Evolutionary conservation across 2,113 vertebrate genomes (phyloP).

Genomic region (Mobula hypostoma): DNA sequence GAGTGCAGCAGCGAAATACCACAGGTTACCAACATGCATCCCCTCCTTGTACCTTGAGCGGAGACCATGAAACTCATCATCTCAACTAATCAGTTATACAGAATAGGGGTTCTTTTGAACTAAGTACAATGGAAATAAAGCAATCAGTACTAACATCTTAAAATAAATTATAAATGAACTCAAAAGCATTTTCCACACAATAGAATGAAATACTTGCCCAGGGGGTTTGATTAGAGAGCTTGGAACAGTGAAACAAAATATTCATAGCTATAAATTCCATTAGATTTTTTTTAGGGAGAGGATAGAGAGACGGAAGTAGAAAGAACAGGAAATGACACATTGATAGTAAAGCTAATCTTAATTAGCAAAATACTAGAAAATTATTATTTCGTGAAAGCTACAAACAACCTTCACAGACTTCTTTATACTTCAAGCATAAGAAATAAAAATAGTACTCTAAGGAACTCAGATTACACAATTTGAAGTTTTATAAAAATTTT

Average conservation of each 20-base stretch:
- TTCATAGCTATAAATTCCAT: neutral
- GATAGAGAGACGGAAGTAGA: neutral
- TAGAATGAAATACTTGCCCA: neutral
- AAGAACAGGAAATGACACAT: neutral
- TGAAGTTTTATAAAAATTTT: neutral
- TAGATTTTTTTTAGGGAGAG: neutral
- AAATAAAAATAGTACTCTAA: neutral
- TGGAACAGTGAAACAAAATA: neutral
- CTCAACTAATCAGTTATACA: no score
- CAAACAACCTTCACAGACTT: neutral
- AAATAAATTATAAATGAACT: neutral
- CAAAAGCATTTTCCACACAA: neutral
- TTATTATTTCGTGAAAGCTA: neutral
- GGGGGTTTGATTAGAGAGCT: neutral
- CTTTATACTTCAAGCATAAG: neutral
- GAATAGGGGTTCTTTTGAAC: neutral
- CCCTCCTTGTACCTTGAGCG: neutral
- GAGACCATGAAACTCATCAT: neutral
- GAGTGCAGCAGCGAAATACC: neutral
- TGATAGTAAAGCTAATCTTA: neutral
- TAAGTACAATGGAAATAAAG: neutral
- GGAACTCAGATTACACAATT: neutral
- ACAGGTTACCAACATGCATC: neutral
- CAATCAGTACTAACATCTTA: neutral
- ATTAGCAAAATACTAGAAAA: neutral